Percentiles rank a stretch among this genome's conserved stretches.
Conservation (phyloP, 2,888 invertebrate species). For the Melinaea menophilus region DNA sequence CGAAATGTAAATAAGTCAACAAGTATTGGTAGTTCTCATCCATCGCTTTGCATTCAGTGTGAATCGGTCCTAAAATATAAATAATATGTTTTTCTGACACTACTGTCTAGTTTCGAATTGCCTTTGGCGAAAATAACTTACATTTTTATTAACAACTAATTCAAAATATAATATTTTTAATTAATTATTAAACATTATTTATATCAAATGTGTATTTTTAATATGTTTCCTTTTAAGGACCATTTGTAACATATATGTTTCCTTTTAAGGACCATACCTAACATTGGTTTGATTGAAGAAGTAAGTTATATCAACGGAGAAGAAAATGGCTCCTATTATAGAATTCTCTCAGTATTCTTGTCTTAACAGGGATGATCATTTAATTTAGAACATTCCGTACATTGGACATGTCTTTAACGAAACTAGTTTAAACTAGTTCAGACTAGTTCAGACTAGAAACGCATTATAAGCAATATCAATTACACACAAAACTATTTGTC, state of each 20-base stretch:
- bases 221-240: no score
- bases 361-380: no score
- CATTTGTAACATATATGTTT: no score
- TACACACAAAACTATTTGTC: background rate
- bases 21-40: background rate
- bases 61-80: background rate
- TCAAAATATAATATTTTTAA: no score
- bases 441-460: background rate
- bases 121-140: background rate
- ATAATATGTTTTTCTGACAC: slow-evolving; percentile 5
- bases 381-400: background rate
- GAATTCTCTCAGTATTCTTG: no score
- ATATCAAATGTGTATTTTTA: no score
- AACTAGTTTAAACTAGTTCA: background rate
- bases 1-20: background rate
- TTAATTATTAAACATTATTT: background rate
- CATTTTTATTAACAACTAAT: background rate
- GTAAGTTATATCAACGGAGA: no score
- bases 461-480: slow-evolving; percentile 5
- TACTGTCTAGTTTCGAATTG: background rate
- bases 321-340: no score
- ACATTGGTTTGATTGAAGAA: no score
- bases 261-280: no score
- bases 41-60: background rate
- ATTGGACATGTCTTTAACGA: background rate